These are phyloP conservation scores for Siphamia tubifer DNA, from an alignment of 2,113 vertebrate genomes.

Conservation along the genomic window DNA sequence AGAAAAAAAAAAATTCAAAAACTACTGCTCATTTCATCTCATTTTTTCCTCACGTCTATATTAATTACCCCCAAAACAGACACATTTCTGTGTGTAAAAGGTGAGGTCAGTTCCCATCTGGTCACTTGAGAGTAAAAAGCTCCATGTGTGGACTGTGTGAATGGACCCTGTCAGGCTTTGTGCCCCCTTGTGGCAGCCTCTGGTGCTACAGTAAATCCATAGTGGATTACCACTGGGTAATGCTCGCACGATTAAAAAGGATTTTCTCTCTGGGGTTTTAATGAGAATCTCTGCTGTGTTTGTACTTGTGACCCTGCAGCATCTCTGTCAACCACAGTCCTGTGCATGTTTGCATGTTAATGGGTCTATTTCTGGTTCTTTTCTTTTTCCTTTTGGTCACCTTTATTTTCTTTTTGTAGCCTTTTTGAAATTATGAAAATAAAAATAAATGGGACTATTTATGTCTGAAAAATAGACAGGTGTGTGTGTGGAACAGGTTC, in stretches of 20 bases:
- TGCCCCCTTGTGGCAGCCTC: slow-evolving; percentile 49
- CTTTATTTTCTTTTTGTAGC: too few species aligned
- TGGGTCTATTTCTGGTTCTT: slow-evolving; percentile 9
- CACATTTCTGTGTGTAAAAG: too few species aligned
- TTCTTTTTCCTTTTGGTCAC: too few species aligned
- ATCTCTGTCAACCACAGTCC: slow-evolving; percentile 21
- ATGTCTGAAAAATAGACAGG: too few species aligned
- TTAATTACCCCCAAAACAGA: too few species aligned
- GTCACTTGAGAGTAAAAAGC: background rate
- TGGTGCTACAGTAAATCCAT: slow-evolving; percentile 45
- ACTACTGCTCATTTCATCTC: too few species aligned
- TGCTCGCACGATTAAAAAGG: slow-evolving; percentile 64
- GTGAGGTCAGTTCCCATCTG: too few species aligned
- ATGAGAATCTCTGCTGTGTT: slow-evolving; percentile 65
- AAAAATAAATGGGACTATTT: too few species aligned
- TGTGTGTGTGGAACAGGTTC: too few species aligned
- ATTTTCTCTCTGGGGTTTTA: slow-evolving; percentile 66
- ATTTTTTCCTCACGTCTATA: too few species aligned
- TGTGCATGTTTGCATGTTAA: slow-evolving; percentile 3
- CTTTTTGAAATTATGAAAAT: too few species aligned
- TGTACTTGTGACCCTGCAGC: slow-evolving; percentile 15
- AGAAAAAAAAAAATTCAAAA: too few species aligned
- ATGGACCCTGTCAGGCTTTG: background rate
- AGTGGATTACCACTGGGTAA: slow-evolving; percentile 63
- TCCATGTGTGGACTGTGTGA: background rate